phyloP scores from a whole-genome alignment of 2,797 vertebrate species.

The Typhlichthys subterraneus region DNA sequence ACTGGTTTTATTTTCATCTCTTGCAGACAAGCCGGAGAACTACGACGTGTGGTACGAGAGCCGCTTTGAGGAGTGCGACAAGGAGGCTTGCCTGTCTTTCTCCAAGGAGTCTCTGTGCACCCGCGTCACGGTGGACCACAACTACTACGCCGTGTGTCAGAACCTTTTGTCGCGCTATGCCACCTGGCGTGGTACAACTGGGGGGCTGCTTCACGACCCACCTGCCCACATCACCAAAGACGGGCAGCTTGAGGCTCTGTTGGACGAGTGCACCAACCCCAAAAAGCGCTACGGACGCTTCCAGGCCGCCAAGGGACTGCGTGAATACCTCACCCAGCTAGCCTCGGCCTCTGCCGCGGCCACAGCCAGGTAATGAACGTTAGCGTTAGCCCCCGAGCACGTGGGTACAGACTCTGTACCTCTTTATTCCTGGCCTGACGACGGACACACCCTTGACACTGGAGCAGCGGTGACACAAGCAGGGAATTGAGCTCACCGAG shows the following conservation, averaged over 20 bases:
- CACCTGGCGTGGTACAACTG: conserved; percentile 95
- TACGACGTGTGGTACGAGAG: conserved; percentile 98
- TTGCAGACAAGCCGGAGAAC: conserved; percentile 94
- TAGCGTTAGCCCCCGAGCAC: conserved; percentile 53
- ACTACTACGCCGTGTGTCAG: conserved; percentile 97
- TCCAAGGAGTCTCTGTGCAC: conserved; percentile 96
- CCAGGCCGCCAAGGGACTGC: conserved; percentile 92
- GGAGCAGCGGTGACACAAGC: conserved; percentile 28
- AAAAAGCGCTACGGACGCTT: conserved; percentile 93
- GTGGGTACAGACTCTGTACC: conserved; percentile 52
- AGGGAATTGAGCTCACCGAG: no score
- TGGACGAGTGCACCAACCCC: conserved; percentile 97
- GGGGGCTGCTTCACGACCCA: conserved; percentile 94
- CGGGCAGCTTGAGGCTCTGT: conserved; percentile 88
- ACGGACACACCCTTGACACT: conserved; percentile 31
- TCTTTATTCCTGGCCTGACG: conserved; percentile 34
- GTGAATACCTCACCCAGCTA: conserved; percentile 91
- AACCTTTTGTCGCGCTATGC: conserved; percentile 95
- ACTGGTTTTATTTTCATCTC: conserved; percentile 21
- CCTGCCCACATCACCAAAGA: conserved; percentile 92
- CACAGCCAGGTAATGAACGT: conserved; percentile 88
- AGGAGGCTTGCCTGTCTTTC: conserved; percentile 98
- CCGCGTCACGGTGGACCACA: conserved; percentile 95
- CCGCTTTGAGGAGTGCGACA: conserved; percentile 96
- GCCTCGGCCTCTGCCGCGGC: conserved; percentile 73